A percentile compares a stretch with the other conserved stretches of the same genome.
Conservation (phyloP, 2,888 invertebrate genomes). For the Ethmia dodecea region DNA sequence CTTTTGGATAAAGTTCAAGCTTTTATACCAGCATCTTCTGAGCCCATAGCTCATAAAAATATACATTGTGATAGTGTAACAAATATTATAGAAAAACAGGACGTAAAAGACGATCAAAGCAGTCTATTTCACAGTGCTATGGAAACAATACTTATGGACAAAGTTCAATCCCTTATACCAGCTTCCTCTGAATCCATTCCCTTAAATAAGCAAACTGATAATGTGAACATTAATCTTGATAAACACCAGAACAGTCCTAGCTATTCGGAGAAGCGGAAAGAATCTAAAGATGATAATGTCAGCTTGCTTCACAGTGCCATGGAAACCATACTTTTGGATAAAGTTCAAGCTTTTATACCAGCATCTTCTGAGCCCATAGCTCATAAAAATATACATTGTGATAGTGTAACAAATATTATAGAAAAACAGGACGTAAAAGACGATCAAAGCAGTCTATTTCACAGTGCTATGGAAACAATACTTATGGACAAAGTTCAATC, state of each 20-base stretch:
- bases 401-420: neutral
- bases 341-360: constrained; percentile 54
- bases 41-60: neutral
- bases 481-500: constrained; percentile 20
- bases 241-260: constrained; percentile 14
- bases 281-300: constrained; percentile 31
- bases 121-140: constrained; percentile 61
- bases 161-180: constrained; percentile 44
- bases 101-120: too few relatives aligned
- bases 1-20: constrained; percentile 69
- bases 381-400: too few relatives aligned
- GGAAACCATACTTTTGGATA: constrained; percentile 73
- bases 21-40: constrained; percentile 41
- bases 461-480: constrained; percentile 7
- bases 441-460: neutral
- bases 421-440: too few relatives aligned
- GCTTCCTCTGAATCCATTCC: constrained; percentile 24
- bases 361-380: constrained; percentile 42
- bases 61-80: neutral
- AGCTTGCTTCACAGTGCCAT: constrained; percentile 68
- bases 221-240: constrained; percentile 12
- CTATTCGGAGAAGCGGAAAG: constrained; percentile 3
- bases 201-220: neutral
- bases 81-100: constrained; percentile 27
- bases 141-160: constrained; percentile 71